phyloP scores from a whole-genome alignment of 2,888 invertebrate genomes.

The Erebia epiphron region DNA sequence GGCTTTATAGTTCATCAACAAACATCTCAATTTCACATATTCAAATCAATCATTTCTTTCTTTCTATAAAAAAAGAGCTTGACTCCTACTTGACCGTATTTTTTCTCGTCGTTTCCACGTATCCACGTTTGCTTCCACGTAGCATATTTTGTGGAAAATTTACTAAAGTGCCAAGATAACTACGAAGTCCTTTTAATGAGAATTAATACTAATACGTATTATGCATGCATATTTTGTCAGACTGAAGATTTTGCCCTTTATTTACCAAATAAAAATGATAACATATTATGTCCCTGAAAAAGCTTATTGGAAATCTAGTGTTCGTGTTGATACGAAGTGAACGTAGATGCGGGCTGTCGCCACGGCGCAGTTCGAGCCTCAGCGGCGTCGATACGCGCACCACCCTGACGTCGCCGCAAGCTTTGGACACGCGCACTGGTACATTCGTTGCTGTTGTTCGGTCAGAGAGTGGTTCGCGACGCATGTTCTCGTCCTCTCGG shows the following conservation, averaged over 20 bases:
- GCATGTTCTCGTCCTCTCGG: slow-evolving; percentile 56
- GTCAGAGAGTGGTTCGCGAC: slow-evolving; percentile 55
- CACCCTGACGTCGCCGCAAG: slow-evolving; percentile 65
- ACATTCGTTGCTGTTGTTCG: slow-evolving; percentile 55
- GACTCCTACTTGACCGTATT: slow-evolving; percentile 28
- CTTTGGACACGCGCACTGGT: slow-evolving; percentile 61
- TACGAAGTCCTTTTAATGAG: neutral
- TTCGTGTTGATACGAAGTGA: slow-evolving; percentile 65
- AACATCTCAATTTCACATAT: no score
- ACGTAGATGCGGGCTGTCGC: slow-evolving; percentile 54
- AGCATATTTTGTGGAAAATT: neutral
- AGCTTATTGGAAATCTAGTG: slow-evolving; percentile 66
- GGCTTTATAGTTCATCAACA: no score
- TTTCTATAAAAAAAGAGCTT: slow-evolving; percentile 13
- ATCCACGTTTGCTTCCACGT: neutral
- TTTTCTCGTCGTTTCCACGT: slow-evolving; percentile 16
- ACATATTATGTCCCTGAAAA: slow-evolving; percentile 29
- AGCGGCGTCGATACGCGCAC: slow-evolving; percentile 68
- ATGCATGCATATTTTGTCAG: neutral
- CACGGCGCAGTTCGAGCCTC: slow-evolving; percentile 54
- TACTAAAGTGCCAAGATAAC: neutral
- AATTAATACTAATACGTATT: neutral
- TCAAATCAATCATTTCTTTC: no score
- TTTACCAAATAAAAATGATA: slow-evolving; percentile 21
- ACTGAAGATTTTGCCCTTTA: neutral